Percentiles rank a stretch among this genome's conserved stretches.
Conservation (phyloP, 2,113 vertebrate genomes). For the Aplodontia rufa region DNA sequence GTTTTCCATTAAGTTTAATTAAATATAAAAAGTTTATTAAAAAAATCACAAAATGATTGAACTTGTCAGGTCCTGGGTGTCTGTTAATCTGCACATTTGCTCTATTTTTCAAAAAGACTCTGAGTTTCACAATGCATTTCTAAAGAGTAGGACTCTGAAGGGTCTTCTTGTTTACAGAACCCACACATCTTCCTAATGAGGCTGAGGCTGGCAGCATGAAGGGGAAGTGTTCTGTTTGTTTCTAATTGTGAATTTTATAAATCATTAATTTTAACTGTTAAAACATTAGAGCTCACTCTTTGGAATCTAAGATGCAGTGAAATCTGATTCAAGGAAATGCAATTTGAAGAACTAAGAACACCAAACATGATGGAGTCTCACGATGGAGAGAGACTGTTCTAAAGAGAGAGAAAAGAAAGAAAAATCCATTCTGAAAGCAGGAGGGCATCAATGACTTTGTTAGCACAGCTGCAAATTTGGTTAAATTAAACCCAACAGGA, state of each 20-base stretch:
- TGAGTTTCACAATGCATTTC: neutral
- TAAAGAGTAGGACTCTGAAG: neutral
- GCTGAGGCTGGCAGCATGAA: neutral
- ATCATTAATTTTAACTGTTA: neutral
- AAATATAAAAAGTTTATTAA: neutral
- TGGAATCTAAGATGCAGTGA: neutral
- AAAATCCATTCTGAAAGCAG: conserved; percentile 4
- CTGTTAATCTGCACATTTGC: neutral
- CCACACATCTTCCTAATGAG: neutral
- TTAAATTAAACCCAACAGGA: conserved; percentile 37
- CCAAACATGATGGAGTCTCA: neutral
- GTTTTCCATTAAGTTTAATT: neutral
- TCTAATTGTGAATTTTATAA: neutral
- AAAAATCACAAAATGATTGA: neutral
- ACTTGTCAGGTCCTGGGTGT: neutral
- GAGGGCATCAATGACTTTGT: neutral
- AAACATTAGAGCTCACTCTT: neutral
- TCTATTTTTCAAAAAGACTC: neutral
- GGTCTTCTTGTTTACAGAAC: neutral
- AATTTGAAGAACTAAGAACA: neutral
- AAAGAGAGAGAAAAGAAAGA: neutral
- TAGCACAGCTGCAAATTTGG: conserved; percentile 49
- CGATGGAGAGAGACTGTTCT: neutral
- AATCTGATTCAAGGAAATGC: neutral
- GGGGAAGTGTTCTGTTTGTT: neutral